Base-by-base conservation (phyloP, 1,140 invertebrate species). In the Scaptomyza montana region DNA sequence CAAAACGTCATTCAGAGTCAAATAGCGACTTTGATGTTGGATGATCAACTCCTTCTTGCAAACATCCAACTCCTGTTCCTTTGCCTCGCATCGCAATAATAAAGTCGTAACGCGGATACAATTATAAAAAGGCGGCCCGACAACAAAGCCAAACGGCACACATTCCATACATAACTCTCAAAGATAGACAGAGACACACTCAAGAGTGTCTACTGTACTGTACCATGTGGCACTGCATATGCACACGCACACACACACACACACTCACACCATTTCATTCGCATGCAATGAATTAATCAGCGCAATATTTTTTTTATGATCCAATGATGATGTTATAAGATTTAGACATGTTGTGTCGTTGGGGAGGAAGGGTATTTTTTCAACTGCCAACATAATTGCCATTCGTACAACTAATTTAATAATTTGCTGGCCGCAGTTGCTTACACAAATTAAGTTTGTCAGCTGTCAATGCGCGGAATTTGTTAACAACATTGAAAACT, bases 401-500 rank as follows among this genome's bases (percentile, higher is more conserved):
- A 86, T 87, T 82, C 78, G 84, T 89, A 89, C 79, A 82, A 76
- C 84, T 87, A 87, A 87, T 87, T 87, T 87, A 87, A 87, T 89
- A 82, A 86, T 86, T 87, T 86, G 62, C 80, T 9, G 33, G 80
- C 43, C 64, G 46, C 47, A 36, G 33, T 9, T 7, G 33, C 49
- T 71, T 55, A 70, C 43, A 73, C 84, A 89, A 89, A 89, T 89
- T 89, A 89, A 89, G 84, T 89, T 89, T 89, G 84, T 89, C 84
- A 89, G 84, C 84, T 89, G 84, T 78, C 80, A 84, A 84, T 84
- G 70, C 74, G 53, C 56, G 84, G 84, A 89, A 89, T 89, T 85
- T 89, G 84, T 89, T 84, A 81, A 89, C 84, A 89, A 84, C 84
- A 89, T 89, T 89, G 77, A 74, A 77, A 59, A 70, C 77, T 89